Evolutionary conservation across 2,797 vertebrate species (phyloP).

Genomic region (Acrossocheilus wenchowensis): DNA sequence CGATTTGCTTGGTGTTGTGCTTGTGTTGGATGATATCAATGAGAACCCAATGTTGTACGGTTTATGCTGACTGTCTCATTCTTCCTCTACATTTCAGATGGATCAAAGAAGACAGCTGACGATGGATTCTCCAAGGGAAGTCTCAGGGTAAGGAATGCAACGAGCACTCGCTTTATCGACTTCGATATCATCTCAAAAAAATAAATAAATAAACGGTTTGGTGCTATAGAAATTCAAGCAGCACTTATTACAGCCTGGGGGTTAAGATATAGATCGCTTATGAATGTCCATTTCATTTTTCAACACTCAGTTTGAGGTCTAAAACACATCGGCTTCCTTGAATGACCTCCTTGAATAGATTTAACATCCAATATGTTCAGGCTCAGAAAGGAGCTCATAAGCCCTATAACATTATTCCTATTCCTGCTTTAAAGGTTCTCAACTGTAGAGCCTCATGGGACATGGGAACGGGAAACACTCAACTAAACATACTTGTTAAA

Average conservation of each 20-base stretch:
- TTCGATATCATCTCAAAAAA: constrained; percentile 29
- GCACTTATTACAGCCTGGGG: constrained; percentile 12
- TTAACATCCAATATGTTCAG: background rate
- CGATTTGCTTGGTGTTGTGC: constrained; percentile 35
- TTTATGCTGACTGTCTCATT: background rate
- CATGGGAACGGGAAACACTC: background rate
- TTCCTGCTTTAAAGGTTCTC: background rate
- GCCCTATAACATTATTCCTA: background rate
- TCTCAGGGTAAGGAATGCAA: constrained; percentile 27
- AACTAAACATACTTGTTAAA: background rate
- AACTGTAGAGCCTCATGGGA: background rate
- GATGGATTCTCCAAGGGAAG: background rate
- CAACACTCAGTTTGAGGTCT: constrained; percentile 21
- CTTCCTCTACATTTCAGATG: constrained; percentile 1
- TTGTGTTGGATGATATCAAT: background rate
- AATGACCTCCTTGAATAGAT: background rate
- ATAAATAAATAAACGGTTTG: background rate
- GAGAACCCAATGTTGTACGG: constrained; percentile 1
- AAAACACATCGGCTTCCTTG: background rate
- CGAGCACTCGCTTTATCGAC: background rate
- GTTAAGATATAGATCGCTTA: constrained; percentile 3
- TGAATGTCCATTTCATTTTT: constrained; percentile 14
- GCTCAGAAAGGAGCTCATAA: background rate
- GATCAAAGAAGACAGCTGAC: constrained; percentile 34
- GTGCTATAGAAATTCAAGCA: background rate